phyloP scores from a whole-genome alignment of 30 jellyfish, hydroid and myxozoan species.

The Hydractinia echinata region DNA sequence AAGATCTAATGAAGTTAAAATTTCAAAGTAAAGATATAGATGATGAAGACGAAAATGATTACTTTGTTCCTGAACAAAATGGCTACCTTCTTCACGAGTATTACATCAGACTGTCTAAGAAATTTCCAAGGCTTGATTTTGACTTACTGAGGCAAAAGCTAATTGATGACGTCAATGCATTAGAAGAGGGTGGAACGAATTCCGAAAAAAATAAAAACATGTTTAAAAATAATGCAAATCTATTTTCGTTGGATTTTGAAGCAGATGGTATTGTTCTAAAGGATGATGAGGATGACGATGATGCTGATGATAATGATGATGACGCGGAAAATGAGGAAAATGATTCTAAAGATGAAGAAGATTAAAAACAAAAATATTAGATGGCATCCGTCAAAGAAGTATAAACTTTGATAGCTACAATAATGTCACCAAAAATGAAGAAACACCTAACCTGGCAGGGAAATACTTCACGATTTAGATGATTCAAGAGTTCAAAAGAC shows the following conservation, averaged over 20 bases:
- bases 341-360: background rate
- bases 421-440: no score
- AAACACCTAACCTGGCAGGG: no score
- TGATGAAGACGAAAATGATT: no score
- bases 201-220: background rate
- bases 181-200: background rate
- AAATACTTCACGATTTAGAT: no score
- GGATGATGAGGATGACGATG: background rate
- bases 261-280: background rate
- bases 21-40: no score
- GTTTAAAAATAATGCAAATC: background rate
- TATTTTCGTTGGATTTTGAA: background rate
- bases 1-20: no score
- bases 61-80: background rate
- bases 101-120: background rate
- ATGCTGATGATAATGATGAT: background rate
- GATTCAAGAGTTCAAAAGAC: no score
- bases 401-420: no score
- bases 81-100: constrained; percentile 7
- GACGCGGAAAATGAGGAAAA: background rate
- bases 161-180: background rate
- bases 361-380: background rate
- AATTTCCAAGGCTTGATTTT: background rate
- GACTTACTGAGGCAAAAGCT: background rate
- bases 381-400: no score